These are phyloP conservation scores for Peromyscus attwateri DNA, from an alignment of 2,797 vertebrate genomes.

Conservation along the genomic window DNA sequence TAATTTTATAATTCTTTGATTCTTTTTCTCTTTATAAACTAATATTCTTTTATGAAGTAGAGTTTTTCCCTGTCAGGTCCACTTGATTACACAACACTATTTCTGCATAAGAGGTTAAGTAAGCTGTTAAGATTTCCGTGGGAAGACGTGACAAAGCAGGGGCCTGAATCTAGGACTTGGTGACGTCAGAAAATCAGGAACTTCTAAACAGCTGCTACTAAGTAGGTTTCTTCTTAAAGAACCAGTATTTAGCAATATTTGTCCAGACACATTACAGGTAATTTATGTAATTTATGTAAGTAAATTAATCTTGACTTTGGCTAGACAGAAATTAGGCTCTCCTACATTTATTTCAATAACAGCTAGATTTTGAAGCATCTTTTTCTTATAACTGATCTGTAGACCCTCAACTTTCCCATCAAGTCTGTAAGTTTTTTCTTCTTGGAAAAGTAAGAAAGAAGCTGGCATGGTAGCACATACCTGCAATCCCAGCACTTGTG, in stretches of 20 bases:
- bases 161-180: not conserved
- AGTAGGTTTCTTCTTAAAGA: not conserved
- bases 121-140: not conserved
- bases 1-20: not conserved
- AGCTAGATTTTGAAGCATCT: not conserved
- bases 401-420: not conserved
- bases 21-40: constrained; percentile 37
- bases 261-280: not conserved
- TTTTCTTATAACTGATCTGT: constrained; percentile 6
- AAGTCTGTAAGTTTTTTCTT: not conserved
- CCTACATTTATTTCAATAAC: not conserved
- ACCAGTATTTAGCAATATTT: not conserved
- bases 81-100: not conserved
- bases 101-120: not conserved
- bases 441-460: constrained; percentile 20
- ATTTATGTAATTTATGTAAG: no score
- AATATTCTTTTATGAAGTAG: not conserved
- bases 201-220: not conserved
- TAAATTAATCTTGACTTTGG: constrained; percentile 44
- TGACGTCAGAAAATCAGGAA: not conserved
- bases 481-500: not conserved
- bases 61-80: not conserved
- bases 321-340: not conserved
- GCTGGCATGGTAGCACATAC: not conserved
- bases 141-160: not conserved